Conservation (phyloP, 2,113 vertebrate species). For the Riparia riparia region DNA sequence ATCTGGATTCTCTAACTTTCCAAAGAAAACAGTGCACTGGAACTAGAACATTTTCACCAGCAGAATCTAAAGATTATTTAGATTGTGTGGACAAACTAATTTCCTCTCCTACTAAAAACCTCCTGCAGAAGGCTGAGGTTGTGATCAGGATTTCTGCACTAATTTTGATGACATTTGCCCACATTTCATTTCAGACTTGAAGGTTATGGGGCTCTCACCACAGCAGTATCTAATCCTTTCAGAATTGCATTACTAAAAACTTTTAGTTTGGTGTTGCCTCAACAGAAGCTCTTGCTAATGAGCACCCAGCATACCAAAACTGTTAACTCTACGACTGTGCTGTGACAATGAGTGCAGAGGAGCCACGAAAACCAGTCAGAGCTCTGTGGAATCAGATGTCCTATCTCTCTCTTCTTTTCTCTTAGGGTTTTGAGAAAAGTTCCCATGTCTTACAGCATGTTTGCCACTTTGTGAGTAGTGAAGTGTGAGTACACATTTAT, state of each 20-base stretch:
- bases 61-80: not conserved
- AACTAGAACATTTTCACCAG: not conserved
- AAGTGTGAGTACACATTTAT: not conserved
- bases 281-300: not conserved
- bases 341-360: fast-evolving
- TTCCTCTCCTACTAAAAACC: not conserved
- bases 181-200: not conserved
- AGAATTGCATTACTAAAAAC: not conserved
- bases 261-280: not conserved
- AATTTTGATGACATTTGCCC: not conserved
- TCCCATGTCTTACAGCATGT: fast-evolving
- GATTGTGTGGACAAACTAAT: not conserved
- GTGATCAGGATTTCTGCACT: not conserved
- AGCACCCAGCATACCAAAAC: not conserved
- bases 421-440: not conserved
- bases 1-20: not conserved
- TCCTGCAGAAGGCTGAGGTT: not conserved
- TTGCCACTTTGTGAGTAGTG: fast-evolving
- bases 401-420: not conserved
- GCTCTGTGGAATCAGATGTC: not conserved
- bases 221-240: not conserved
- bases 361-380: not conserved
- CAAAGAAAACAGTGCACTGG: not conserved
- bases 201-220: not conserved
- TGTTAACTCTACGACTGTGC: too few relatives aligned